Conservation (phyloP, 2,888 invertebrate genomes). For the Drosophila tripunctata region DNA sequence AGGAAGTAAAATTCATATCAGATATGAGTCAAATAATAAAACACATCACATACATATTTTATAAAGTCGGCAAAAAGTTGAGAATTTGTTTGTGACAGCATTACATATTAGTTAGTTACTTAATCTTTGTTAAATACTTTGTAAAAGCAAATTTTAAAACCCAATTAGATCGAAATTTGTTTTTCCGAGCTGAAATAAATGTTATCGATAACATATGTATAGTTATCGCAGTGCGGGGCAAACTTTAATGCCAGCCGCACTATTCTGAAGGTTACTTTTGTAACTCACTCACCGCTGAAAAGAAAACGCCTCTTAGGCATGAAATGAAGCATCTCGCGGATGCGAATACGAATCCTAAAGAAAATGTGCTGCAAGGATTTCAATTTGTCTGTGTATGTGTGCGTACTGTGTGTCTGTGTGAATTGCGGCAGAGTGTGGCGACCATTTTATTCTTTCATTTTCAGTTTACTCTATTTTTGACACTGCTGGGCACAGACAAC, state of each 20-base stretch:
- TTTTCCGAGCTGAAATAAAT: too few species aligned
- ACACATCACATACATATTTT: conserved; percentile 2
- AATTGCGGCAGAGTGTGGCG: conserved; percentile 40
- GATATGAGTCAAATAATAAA: conserved; percentile 21
- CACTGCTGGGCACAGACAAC: conserved; percentile 42
- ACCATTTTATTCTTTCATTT: conserved; percentile 17
- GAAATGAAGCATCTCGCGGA: conserved; percentile 54
- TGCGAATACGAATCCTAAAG: conserved; percentile 28
- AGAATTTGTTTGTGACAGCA: neutral
- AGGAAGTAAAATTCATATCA: conserved; percentile 20
- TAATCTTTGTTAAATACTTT: too few species aligned
- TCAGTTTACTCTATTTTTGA: conserved; percentile 22
- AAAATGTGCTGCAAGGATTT: conserved; percentile 47
- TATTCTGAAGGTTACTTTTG: conserved; percentile 29
- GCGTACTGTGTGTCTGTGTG: conserved; percentile 26
- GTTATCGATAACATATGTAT: neutral
- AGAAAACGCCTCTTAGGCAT: conserved; percentile 44
- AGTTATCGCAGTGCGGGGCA: conserved; percentile 7
- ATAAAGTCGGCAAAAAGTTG: conserved; percentile 1
- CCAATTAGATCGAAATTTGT: too few species aligned
- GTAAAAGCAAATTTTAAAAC: too few species aligned
- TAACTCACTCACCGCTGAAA: conserved; percentile 45
- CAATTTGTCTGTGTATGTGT: conserved; percentile 27
- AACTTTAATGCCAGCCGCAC: conserved; percentile 1
- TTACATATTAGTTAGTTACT: too few species aligned